phyloP scores from a whole-genome alignment of 2,888 invertebrate genomes.

The Pantelozetes paolii region DNA sequence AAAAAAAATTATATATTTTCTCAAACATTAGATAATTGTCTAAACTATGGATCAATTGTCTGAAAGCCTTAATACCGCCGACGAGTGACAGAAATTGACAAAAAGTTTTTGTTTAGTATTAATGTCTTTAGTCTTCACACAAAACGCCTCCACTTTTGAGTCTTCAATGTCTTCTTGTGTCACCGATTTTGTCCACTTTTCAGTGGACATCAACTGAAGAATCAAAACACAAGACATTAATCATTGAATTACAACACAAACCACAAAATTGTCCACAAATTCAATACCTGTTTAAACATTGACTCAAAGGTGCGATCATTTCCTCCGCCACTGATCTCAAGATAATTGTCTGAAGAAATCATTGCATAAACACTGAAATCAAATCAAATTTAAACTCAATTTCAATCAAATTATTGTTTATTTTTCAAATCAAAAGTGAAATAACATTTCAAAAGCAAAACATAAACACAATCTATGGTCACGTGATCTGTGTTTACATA shows the following conservation, averaged over 20 bases:
- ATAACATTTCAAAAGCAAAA: not conserved
- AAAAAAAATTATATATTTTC: too few species aligned
- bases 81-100: conserved; percentile 28
- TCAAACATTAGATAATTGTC: not conserved
- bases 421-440: too few species aligned
- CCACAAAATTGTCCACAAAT: not conserved
- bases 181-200: not conserved
- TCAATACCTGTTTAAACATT: conserved; percentile 6
- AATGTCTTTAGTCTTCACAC: conserved; percentile 17
- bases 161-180: conserved; percentile 4
- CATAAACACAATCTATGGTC: conserved; percentile 24
- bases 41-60: not conserved
- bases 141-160: not conserved
- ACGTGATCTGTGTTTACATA: conserved; percentile 7
- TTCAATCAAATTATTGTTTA: not conserved
- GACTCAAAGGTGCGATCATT: conserved; percentile 10
- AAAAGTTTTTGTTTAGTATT: not conserved
- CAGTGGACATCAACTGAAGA: not conserved
- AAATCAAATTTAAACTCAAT: not conserved
- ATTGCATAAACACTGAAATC: not conserved
- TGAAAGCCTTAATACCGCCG: not conserved
- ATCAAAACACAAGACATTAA: not conserved
- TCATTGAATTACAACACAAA: not conserved
- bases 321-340: conserved; percentile 1
- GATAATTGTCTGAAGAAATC: conserved; percentile 6